Conservation (phyloP, 1,140 invertebrate genomes). For the Zaprionus inermis region DNA sequence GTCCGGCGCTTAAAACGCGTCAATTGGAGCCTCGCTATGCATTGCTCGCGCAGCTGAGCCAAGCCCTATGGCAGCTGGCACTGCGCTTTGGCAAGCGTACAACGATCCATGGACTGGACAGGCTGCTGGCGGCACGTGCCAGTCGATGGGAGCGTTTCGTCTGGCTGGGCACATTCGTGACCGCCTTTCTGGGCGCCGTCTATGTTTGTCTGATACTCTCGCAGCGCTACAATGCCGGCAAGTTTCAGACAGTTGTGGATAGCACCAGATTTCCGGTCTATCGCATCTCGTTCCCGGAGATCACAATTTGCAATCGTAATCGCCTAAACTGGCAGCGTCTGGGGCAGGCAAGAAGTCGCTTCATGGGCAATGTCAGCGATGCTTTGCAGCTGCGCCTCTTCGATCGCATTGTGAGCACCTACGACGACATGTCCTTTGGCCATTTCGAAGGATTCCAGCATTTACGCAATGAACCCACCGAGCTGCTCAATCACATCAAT, state of each 20-base stretch:
- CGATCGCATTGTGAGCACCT: slow-evolving; percentile 57
- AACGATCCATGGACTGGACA: slow-evolving; percentile 73
- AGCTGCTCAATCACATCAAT: slow-evolving; percentile 65
- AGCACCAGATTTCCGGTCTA: slow-evolving; percentile 74
- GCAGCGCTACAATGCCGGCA: slow-evolving; percentile 64
- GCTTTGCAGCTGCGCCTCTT: slow-evolving; percentile 48
- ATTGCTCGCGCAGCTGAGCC: slow-evolving; percentile 20
- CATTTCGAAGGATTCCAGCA: slow-evolving; percentile 66
- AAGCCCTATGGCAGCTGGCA: slow-evolving; percentile 65
- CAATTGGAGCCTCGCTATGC: slow-evolving; percentile 32
- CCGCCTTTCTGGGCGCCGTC: slow-evolving; percentile 66
- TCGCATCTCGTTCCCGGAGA: slow-evolving; percentile 75
- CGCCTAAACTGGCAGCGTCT: slow-evolving; percentile 76
- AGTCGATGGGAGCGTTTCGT: slow-evolving; percentile 70
- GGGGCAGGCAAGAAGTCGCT: slow-evolving; percentile 53
- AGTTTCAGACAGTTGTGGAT: slow-evolving; percentile 78
- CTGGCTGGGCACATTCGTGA: slow-evolving; percentile 71
- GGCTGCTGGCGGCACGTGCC: slow-evolving; percentile 53
- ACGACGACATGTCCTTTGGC: slow-evolving; percentile 67
- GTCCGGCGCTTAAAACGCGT: slow-evolving; percentile 13
- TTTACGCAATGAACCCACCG: slow-evolving; percentile 49
- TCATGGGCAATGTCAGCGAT: slow-evolving; percentile 61
- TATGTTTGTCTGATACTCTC: slow-evolving; percentile 77
- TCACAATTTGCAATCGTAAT: slow-evolving; percentile 81
- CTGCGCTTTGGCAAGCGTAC: slow-evolving; percentile 66